Percentiles rank a stretch among this genome's conserved stretches.
phyloP scores from a whole-genome alignment of 92 coral and sea anemone species.

The Actinostola sp. region DNA sequence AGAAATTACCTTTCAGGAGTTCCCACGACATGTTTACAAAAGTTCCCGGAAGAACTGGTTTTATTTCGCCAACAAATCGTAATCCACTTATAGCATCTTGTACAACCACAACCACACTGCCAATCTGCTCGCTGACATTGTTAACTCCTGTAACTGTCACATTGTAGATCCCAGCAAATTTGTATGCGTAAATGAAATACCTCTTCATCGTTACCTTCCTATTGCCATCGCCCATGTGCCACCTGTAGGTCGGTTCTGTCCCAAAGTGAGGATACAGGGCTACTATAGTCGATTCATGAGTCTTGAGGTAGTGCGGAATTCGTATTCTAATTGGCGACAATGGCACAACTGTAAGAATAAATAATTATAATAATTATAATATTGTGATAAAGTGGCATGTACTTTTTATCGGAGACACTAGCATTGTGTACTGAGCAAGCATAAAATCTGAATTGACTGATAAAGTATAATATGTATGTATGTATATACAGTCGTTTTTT shows the following conservation, averaged over 20 bases:
- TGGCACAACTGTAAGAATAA: slow-evolving; percentile 11
- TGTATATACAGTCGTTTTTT: too few species aligned
- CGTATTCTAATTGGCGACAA: slow-evolving; percentile 28
- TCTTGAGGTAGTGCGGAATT: slow-evolving; percentile 1
- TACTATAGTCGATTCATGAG: neutral
- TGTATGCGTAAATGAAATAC: slow-evolving; percentile 6
- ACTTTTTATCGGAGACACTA: too few species aligned
- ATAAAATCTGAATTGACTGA: too few species aligned
- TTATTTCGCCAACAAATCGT: neutral
- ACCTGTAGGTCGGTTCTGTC: slow-evolving; percentile 31
- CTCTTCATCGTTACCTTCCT: slow-evolving; percentile 10
- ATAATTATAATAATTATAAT: neutral
- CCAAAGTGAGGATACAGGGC: slow-evolving; percentile 38
- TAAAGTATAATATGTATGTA: too few species aligned
- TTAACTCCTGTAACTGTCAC: slow-evolving; percentile 20
- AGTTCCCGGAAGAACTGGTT: slow-evolving; percentile 9
- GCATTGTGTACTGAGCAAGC: too few species aligned
- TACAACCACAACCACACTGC: slow-evolving; percentile 1
- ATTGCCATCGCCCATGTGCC: slow-evolving; percentile 35
- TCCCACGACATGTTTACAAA: slow-evolving; percentile 24
- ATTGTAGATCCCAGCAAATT: slow-evolving; percentile 31
- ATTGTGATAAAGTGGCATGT: too few species aligned
- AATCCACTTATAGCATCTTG: slow-evolving; percentile 30
- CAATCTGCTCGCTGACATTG: slow-evolving; percentile 29
- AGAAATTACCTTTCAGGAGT: slow-evolving; percentile 35